Evolutionary conservation across 2,888 invertebrate genomes (phyloP).

Genomic region (Andrena dorsata): DNA sequence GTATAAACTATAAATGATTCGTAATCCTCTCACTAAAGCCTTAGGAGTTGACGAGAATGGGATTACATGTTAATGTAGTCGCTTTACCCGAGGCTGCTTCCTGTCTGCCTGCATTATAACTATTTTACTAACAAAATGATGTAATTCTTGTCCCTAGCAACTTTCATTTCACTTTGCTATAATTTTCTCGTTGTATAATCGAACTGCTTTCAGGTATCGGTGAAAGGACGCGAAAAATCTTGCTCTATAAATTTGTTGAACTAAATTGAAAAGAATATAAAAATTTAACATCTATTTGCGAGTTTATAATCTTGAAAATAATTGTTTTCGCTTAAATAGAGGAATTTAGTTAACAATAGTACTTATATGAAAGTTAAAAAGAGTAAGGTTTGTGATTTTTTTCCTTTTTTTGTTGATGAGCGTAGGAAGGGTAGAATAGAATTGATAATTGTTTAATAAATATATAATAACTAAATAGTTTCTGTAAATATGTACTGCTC

Average conservation of each 20-base stretch:
- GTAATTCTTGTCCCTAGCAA: background rate
- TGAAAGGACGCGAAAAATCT: background rate
- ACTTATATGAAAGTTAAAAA: too few species aligned
- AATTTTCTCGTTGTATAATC: background rate
- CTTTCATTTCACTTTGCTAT: background rate
- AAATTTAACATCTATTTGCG: background rate
- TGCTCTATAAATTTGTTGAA: background rate
- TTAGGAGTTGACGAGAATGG: constrained; percentile 78
- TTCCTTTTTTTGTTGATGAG: too few species aligned
- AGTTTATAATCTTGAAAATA: too few species aligned
- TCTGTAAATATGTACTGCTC: too few species aligned
- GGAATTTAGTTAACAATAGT: too few species aligned
- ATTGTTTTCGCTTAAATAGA: too few species aligned
- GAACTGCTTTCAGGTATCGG: background rate
- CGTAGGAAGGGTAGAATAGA: too few species aligned
- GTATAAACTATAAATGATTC: constrained; percentile 77
- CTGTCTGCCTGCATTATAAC: constrained; percentile 41
- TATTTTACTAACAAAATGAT: constrained; percentile 44
- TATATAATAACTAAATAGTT: too few species aligned
- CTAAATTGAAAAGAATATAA: background rate
- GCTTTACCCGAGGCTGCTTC: constrained; percentile 46
- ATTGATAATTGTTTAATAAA: too few species aligned
- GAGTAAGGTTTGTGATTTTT: too few species aligned
- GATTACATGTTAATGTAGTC: constrained; percentile 73
- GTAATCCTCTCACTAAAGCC: constrained; percentile 82